Evolutionary conservation across 1,140 invertebrate species (phyloP).

Genomic region (Elymnias hypermnestra): DNA sequence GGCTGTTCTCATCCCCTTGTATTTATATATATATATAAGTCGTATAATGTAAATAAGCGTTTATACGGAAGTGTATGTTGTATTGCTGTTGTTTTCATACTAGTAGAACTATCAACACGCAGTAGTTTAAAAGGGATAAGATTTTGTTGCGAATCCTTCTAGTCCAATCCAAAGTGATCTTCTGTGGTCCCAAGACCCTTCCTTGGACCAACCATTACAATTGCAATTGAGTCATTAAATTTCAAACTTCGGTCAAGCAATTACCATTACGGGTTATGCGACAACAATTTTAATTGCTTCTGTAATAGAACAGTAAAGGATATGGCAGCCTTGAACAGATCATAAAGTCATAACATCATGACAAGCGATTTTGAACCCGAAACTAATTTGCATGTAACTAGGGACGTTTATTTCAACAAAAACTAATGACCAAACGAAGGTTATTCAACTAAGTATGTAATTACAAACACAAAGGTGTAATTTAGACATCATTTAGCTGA

Average conservation of each 20-base stretch:
- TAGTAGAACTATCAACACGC: too few species aligned
- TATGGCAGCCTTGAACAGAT: not conserved
- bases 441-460: constrained; percentile 15
- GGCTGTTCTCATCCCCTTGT: too few species aligned
- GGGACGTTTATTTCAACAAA: constrained; percentile 15
- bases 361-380: constrained; percentile 11
- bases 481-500: not conserved
- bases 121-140: too few species aligned
- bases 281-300: constrained; percentile 10
- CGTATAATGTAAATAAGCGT: too few species aligned
- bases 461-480: constrained; percentile 20
- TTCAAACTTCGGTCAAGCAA: constrained; percentile 8
- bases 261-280: constrained; percentile 9
- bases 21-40: too few species aligned
- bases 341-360: constrained; percentile 5
- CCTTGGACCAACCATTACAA: too few species aligned
- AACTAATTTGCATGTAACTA: constrained; percentile 16
- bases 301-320: constrained; percentile 4
- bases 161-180: too few species aligned
- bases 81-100: too few species aligned
- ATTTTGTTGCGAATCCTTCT: too few species aligned
- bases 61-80: too few species aligned
- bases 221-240: too few species aligned
- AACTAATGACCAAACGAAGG: constrained; percentile 23
- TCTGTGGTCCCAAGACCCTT: too few species aligned